Conservation (phyloP, 2,797 vertebrate species). For the Alfaro cultratus region DNA sequence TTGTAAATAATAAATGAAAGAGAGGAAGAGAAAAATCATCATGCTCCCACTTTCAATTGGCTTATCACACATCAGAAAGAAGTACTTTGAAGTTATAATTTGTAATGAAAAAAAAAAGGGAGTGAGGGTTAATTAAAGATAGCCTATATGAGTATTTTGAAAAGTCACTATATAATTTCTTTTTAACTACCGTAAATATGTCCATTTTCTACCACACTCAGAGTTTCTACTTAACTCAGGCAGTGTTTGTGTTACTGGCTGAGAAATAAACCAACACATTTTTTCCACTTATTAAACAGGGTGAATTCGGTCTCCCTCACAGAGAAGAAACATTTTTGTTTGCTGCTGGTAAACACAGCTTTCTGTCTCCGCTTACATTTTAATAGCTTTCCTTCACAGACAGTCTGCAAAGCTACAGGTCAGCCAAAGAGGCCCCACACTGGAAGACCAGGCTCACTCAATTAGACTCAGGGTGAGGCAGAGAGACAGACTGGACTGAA, state of each 20-base stretch:
- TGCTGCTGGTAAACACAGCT: constrained; percentile 33
- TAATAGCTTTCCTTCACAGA: constrained; percentile 21
- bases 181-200: background rate
- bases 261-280: background rate
- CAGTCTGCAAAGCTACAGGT: constrained; percentile 47
- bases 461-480: constrained; percentile 39
- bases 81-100: background rate
- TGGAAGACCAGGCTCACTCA: constrained; percentile 52
- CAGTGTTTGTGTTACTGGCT: background rate
- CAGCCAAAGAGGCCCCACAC: constrained; percentile 47
- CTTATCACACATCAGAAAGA: background rate
- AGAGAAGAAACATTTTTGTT: constrained; percentile 29
- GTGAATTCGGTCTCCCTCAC: background rate
- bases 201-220: background rate
- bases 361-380: constrained; percentile 42
- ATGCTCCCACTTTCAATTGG: background rate
- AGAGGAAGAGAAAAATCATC: background rate
- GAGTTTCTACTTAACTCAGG: background rate
- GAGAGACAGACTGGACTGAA: constrained; percentile 46
- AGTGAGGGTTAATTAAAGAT: background rate
- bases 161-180: background rate
- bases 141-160: background rate
- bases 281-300: background rate
- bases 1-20: background rate
- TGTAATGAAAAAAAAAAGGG: background rate